Evolutionary conservation across 2,888 invertebrate genomes (phyloP).

Genomic region (Yponomeuta sedellus): DNA sequence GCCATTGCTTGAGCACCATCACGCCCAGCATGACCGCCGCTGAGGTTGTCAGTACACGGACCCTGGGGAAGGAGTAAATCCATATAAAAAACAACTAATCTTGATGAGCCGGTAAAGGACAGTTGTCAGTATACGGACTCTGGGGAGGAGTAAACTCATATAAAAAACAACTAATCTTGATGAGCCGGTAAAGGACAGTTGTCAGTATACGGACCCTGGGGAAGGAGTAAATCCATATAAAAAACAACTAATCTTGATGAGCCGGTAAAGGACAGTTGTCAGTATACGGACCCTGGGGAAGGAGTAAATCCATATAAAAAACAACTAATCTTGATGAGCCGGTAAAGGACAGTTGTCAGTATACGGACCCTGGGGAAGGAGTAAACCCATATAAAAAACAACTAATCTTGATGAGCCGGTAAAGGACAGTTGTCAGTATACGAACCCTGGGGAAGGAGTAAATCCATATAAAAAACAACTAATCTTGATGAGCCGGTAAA

Average conservation of each 20-base stretch:
- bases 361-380: conserved; percentile 85
- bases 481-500: too few species aligned
- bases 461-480: neutral
- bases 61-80: conserved; percentile 72
- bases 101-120: neutral
- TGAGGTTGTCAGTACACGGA: conserved; percentile 90
- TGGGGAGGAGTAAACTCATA: conserved; percentile 50
- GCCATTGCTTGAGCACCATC: conserved; percentile 92
- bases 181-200: too few species aligned
- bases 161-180: neutral
- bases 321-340: too few species aligned
- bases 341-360: too few species aligned
- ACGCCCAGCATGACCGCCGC: conserved; percentile 87
- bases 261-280: too few species aligned
- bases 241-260: too few species aligned
- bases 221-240: conserved; percentile 23
- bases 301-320: too few species aligned
- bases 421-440: conserved; percentile 91
- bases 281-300: conserved; percentile 87
- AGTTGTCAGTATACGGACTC: conserved; percentile 91
- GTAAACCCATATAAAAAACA: neutral
- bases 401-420: too few species aligned
- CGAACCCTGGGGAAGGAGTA: conserved; percentile 81
- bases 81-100: neutral
- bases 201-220: conserved; percentile 90